Conservation (phyloP, 1,140 invertebrate genomes). For the Cyphomyrmex costatus region DNA sequence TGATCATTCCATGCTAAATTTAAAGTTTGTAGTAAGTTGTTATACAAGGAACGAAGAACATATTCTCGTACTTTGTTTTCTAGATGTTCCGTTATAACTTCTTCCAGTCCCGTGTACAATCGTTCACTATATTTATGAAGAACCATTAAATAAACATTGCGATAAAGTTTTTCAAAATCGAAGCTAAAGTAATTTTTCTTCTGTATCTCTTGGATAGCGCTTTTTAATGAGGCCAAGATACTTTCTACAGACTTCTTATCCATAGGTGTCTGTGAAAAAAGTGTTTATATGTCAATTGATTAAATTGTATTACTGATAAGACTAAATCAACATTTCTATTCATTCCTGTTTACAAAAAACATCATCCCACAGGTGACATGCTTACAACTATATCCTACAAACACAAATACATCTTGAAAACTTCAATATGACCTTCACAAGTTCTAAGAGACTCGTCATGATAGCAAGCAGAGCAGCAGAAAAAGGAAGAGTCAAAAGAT, state of each 20-base stretch:
- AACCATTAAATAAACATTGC: conserved; percentile 99
- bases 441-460: no score
- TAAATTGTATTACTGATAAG: neutral
- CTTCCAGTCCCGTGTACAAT: conserved; percentile 98
- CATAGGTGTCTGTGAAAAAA: conserved; percentile 95
- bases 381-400: no score
- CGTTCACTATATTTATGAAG: conserved; percentile 99
- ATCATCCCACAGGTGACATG: no score
- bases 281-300: conserved; percentile 9
- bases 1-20: conserved; percentile 99
- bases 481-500: no score
- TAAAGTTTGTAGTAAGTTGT: conserved; percentile 98
- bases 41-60: conserved; percentile 96
- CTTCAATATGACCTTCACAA: no score
- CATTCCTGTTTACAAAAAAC: conserved; percentile 34
- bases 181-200: conserved; percentile 99
- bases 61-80: conserved; percentile 98
- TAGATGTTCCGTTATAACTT: conserved; percentile 99
- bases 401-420: no score
- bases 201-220: conserved; percentile 99
- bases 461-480: no score
- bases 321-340: conserved; percentile 56
- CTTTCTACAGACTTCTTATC: conserved; percentile 99
- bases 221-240: conserved; percentile 98
- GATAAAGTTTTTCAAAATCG: conserved; percentile 99